Evolutionary conservation across 2,888 invertebrate genomes (phyloP), one percentile per base, ranked within the genome.

Genomic region (Charanyca ferruginea): DNA sequence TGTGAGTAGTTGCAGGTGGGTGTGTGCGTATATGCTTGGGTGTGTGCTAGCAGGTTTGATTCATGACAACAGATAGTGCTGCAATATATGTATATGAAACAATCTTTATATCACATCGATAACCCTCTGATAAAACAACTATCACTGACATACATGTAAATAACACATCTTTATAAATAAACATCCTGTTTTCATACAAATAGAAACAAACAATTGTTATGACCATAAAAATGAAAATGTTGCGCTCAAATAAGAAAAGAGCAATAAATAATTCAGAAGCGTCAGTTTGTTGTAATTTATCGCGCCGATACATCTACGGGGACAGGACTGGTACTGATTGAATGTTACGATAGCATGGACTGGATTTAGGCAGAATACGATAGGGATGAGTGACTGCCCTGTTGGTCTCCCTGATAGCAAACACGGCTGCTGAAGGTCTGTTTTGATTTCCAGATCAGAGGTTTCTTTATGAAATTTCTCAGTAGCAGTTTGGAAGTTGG

Each of bases 231-330:
- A 48, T 61, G 28, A 47, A 53, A 70, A 66, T 35, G 51, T 44
- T 52, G 45, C 25, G n/a, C 6, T 54, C 63, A 47, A 69, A 77
- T 65, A 66, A 63, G 78, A 63, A 23, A 60, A 63, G n/a, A 38
- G 52, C 49, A 25, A 74, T 77, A 77, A 77, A 77, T 77, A 70
- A 70, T 75, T 77, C 70, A 60, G 45, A 60, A 32, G 47, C 48
- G 77, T 66, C 79, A 79, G 69, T 77, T 65, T 23, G 59, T 8
- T 45, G 52, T 53, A 49, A 62, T 77, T 65, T 79, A 74, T 79
- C 75, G 35, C 55, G 7, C 8, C 4, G 42, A 41, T 63, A 57
- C 53, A 79, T 79, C 57, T 45, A 69, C 13, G 65, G 75, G 62
- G 58, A 64, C 55, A 51, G 47, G 13, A 23, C 28, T 55, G 32